Percentiles rank a stretch among this genome's conserved stretches.
Conservation (phyloP, 2,797 vertebrate species). For the Melanotaenia parkinsoni region DNA sequence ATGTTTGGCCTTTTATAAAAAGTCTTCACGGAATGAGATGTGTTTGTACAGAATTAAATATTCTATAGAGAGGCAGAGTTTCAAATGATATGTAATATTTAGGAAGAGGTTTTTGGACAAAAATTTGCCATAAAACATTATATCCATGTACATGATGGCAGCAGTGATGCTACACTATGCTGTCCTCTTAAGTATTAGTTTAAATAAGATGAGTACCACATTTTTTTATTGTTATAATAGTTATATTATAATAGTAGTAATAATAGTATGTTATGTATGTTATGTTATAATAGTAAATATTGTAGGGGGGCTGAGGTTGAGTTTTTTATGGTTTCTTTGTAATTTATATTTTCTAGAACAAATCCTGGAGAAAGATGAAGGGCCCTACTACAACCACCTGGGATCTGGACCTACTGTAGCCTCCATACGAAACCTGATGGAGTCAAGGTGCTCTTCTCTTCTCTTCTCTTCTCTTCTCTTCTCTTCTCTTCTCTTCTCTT, state of each 20-base stretch:
- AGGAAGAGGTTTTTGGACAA: background rate
- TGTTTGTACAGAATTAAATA: background rate
- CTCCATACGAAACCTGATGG: slow-evolving; percentile 95
- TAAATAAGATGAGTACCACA: background rate
- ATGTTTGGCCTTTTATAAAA: slow-evolving; percentile 11
- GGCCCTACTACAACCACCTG: slow-evolving; percentile 97
- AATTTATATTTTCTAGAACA: slow-evolving; percentile 84
- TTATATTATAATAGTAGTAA: too few species aligned
- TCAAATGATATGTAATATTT: background rate
- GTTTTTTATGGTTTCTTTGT: slow-evolving; percentile 1
- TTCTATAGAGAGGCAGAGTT: background rate
- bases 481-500: slow-evolving; percentile 27
- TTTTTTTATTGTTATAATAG: background rate
- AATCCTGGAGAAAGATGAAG: slow-evolving; percentile 97
- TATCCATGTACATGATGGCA: background rate
- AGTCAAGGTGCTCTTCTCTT: slow-evolving; percentile 85
- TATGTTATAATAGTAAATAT: slow-evolving; percentile 3
- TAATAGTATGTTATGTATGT: too few species aligned
- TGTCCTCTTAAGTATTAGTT: background rate
- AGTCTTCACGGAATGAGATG: background rate
- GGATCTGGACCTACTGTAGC: slow-evolving; percentile 94
- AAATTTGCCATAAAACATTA: background rate
- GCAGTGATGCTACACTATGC: background rate
- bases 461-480: slow-evolving; percentile 25
- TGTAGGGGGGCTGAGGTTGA: background rate